phyloP scores from a whole-genome alignment of 2,888 invertebrate genomes.

The Schizotus pectinicornis region DNA sequence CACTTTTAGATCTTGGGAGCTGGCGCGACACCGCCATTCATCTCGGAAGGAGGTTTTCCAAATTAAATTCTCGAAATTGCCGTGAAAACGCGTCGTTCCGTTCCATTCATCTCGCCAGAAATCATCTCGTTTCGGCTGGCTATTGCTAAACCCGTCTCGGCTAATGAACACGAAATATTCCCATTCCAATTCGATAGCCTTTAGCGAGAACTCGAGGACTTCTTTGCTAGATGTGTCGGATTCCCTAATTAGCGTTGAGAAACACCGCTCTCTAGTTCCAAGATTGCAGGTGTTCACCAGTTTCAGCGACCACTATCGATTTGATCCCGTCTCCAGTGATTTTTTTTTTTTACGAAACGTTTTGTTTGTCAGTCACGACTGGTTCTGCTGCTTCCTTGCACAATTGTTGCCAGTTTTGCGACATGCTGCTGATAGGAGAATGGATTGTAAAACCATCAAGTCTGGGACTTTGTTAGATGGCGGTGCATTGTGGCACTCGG shows the following conservation, averaged over 20 bases:
- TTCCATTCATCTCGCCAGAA: no score
- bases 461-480: no score
- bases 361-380: constrained; percentile 45
- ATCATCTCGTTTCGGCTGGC: no score
- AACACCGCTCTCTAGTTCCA: constrained; percentile 25
- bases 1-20: no score
- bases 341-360: constrained; percentile 40
- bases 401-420: constrained; percentile 29
- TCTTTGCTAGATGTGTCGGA: constrained; percentile 14
- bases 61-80: no score
- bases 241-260: constrained; percentile 30
- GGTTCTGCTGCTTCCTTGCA: constrained; percentile 42
- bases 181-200: constrained; percentile 3
- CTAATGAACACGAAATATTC: neutral
- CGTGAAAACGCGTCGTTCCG: no score
- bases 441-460: constrained; percentile 8
- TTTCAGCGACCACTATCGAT: constrained; percentile 36
- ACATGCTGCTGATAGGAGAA: constrained; percentile 27
- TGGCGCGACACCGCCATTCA: no score
- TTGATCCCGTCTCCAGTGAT: constrained; percentile 41
- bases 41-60: no score
- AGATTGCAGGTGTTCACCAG: constrained; percentile 46
- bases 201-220: constrained; percentile 5
- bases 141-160: neutral
- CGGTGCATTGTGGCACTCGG: no score